These are phyloP conservation scores for Berghia stephanieae DNA, from an alignment of 1,140 invertebrate genomes.

Conservation along the genomic window DNA sequence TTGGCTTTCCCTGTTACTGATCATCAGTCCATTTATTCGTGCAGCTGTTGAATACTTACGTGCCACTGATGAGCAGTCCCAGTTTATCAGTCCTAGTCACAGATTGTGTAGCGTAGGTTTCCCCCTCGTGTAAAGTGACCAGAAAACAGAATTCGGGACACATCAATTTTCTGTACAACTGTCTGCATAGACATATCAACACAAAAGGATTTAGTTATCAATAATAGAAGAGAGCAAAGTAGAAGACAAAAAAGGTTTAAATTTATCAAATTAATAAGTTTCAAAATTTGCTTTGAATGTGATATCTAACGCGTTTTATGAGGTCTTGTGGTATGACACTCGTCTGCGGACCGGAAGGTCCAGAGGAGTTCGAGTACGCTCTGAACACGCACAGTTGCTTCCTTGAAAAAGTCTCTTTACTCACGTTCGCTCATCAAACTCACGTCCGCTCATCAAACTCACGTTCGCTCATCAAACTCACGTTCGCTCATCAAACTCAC, in stretches of 20 bases:
- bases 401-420: too few relatives aligned
- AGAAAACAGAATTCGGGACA: constrained; percentile 83
- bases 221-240: background rate
- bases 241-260: background rate
- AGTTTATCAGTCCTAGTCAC: constrained; percentile 84
- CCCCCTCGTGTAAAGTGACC: constrained; percentile 83
- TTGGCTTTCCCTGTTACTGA: too few relatives aligned
- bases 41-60: constrained; percentile 67
- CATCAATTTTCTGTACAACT: constrained; percentile 84
- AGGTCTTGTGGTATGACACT: too few relatives aligned
- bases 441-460: too few relatives aligned
- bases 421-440: too few relatives aligned
- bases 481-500: too few relatives aligned
- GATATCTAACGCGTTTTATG: too few relatives aligned
- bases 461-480: too few relatives aligned
- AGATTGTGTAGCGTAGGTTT: constrained; percentile 88
- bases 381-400: too few relatives aligned
- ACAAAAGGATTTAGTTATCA: background rate
- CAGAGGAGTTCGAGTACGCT: too few relatives aligned
- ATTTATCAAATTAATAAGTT: background rate
- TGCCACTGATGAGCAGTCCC: constrained; percentile 81
- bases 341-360: too few relatives aligned
- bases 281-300: background rate
- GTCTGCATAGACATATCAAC: constrained; percentile 61
- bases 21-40: too few relatives aligned